phyloP scores from a whole-genome alignment of 2,113 vertebrate genomes.

The Cyprinodon tularosa region DNA sequence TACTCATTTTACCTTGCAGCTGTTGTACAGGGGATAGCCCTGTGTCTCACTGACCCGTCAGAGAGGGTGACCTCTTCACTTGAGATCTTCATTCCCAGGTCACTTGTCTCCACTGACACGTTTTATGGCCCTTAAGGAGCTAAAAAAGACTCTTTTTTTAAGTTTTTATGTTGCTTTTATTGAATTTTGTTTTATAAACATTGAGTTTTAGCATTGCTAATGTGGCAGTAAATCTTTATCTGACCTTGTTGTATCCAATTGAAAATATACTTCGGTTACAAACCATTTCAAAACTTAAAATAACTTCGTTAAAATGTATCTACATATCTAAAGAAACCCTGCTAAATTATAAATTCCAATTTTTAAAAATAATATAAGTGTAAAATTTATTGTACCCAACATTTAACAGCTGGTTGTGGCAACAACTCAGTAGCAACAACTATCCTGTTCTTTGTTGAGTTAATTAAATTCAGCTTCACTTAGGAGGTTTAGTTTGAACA shows the following conservation, averaged over 20 bases:
- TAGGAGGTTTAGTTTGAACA: no score
- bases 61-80: slow-evolving; percentile 27
- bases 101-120: slow-evolving; percentile 9
- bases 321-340: not conserved
- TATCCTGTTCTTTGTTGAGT: no score
- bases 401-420: no score
- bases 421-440: no score
- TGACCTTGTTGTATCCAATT: no score
- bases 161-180: not conserved
- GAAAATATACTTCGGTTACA: no score
- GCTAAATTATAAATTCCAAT: not conserved
- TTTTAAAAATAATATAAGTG: no score
- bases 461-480: no score
- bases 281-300: no score
- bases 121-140: not conserved
- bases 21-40: slow-evolving; percentile 48
- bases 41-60: slow-evolving; percentile 62
- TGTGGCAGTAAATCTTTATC: not conserved
- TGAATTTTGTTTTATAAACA: not conserved
- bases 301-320: no score
- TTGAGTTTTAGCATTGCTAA: not conserved
- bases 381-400: no score
- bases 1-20: slow-evolving; percentile 66
- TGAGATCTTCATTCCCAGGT: slow-evolving; percentile 64
- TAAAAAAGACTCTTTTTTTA: not conserved